Percentiles rank a stretch among this genome's conserved stretches.
Conservation (phyloP, 2,113 vertebrate species). For the Machaerirhynchus nigripectus region DNA sequence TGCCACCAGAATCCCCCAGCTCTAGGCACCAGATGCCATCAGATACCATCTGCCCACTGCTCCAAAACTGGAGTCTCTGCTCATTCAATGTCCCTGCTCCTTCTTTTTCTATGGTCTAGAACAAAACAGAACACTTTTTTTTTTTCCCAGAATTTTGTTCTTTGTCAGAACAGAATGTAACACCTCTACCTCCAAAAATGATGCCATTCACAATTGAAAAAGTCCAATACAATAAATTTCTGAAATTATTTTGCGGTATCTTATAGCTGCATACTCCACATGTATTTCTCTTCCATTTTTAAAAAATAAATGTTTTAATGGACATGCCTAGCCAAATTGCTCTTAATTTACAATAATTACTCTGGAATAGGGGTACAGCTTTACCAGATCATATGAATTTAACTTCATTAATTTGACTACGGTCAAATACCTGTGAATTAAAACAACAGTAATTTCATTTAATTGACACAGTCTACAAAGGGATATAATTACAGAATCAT, state of each 20-base stretch:
- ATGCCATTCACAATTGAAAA: background rate
- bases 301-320: background rate
- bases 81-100: background rate
- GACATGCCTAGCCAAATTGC: background rate
- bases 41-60: rapidly evolving
- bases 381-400: background rate
- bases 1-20: background rate
- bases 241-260: background rate
- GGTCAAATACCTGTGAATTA: background rate
- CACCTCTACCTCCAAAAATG: background rate
- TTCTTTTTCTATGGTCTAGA: background rate
- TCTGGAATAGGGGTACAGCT: background rate
- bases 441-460: background rate
- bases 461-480: background rate
- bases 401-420: background rate
- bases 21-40: background rate
- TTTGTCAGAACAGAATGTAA: background rate
- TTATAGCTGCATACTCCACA: background rate
- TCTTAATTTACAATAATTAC: background rate
- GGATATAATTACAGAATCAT: background rate
- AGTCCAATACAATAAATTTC: background rate
- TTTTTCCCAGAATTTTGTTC: background rate
- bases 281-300: background rate
- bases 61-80: background rate
- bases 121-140: background rate